Evolutionary conservation across 2,888 invertebrate species (phyloP).

Genomic region (Nephrotoma guestfalica): DNA sequence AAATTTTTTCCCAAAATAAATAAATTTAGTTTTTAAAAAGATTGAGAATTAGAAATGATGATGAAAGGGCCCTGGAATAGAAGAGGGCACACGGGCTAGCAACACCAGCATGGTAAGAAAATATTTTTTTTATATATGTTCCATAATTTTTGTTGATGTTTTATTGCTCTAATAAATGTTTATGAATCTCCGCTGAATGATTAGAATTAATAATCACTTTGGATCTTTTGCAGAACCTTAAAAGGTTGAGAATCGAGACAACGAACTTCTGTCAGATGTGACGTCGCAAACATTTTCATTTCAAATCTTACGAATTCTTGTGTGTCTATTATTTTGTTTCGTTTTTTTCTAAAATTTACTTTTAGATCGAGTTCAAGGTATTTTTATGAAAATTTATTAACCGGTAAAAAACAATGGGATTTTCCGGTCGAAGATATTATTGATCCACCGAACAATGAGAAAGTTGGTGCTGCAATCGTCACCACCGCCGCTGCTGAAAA

Average conservation of each 20-base stretch:
- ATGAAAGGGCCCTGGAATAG: neutral
- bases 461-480: slow-evolving; percentile 31
- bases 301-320: neutral
- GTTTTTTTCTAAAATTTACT: slow-evolving; percentile 20
- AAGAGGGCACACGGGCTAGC: neutral
- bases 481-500: neutral
- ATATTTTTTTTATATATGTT: neutral
- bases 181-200: neutral
- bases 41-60: neutral
- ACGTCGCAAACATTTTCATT: neutral
- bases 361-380: slow-evolving; percentile 51
- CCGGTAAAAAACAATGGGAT: slow-evolving; percentile 48
- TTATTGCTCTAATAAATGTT: neutral
- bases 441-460: slow-evolving; percentile 13
- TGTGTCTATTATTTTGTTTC: slow-evolving; percentile 5
- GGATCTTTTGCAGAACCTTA: neutral
- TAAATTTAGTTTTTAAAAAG: neutral
- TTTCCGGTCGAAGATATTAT: slow-evolving; percentile 38
- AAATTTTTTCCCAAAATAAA: neutral
- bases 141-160: neutral
- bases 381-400: slow-evolving; percentile 45
- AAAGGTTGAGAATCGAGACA: neutral
- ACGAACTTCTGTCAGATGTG: neutral
- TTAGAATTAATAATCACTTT: neutral
- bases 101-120: neutral